Base-by-base conservation (phyloP, 2,888 invertebrate genomes). In the Carterocephalus palaemon region DNA sequence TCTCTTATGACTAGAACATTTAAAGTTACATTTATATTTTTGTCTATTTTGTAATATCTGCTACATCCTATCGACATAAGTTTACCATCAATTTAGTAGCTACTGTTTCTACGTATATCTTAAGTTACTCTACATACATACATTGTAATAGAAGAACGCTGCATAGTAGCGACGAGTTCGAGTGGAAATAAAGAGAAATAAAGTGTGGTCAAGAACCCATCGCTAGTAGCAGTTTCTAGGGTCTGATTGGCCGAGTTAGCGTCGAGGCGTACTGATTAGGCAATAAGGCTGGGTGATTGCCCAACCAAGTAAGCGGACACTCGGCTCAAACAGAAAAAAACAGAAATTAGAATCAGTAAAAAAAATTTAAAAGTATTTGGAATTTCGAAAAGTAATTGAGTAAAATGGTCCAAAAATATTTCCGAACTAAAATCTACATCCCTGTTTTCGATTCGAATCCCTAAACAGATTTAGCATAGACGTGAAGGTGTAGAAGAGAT, bases 231-330 rank as follows among this genome's bases (percentile, higher is more conserved):
- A 76, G 76, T 67, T 64, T 52, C 58, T 59, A 59, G 70, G 59
- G 63, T 76, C 83, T 70, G 78, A 74, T 77, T 66, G 70, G 66
- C 62, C 72, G 75, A 74, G 82, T 67, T 62, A 51, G 55, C 55
- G 84, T 84, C 84, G 47, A 60, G 67, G 83, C 86, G 69, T 81
- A 78, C 89, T 87, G 89, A 90, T 91, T 90, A 89, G 89, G 85
- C 89, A 88, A 90, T 90, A 90, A 91, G 92, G 91, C 91, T 91
- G 91, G 91, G 91, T 85, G 81, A 88, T 89, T 90, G 89, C 88
- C 89, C 90, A 90, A 91, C 90, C 89, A 87, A 83, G 88, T 79
- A 83, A 82, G 88, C 89, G 89, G 85, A 85, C 85, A 73, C 85
- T 75, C 76, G 64, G 54, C 64, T 41, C 64, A 70, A 75, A 75